Base-by-base conservation (phyloP, 2,113 vertebrate species). In the Podarcis cretensis region DNA sequence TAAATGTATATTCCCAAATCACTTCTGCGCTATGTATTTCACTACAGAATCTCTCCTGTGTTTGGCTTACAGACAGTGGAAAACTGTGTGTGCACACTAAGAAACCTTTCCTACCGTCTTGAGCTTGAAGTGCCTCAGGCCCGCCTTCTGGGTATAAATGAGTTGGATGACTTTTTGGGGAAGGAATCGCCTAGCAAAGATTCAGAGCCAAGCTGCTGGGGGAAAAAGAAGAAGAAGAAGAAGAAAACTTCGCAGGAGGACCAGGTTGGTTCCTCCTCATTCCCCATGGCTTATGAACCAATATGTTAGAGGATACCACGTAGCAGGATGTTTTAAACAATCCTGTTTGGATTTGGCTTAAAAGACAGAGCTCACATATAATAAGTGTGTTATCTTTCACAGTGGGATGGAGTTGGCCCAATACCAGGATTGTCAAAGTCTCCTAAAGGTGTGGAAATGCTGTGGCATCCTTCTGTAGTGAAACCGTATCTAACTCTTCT, bases 341-440 rank as follows among this genome's bases (percentile, higher is more conserved):
- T 32, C 16, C 9, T 12, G 48, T 76, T 18, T 78, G n/a, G 43
- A 43, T 21, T 77, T 57, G 37, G 43, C 21, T 18, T 54, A 35
- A 78, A 84, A n/a, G 5, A 9, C 21, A 13, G 9, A 6, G 0
- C 0, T 88, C 35, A 86, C 71, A 65, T 78, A 86, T 66, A 0
- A 85, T 14, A 35, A 37, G 48, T 1, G 0, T 88, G 37, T 93
- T 54, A 94, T 86, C 3, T 91, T 93, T 95, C 89, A 57, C 94
- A 99, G 99, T 99, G 99, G 98, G 98, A 99, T 63, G 99, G 98
- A 68, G 98, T 99, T 21, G 98, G 99, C 79, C 98, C 99, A 37
- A 99, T 99, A 86, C 98, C 99, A 0, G 98, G 99, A 80, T 98
- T 99, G 91, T 99, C 98, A 7, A 98, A 99, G 95, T 98, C 98